A percentile compares a stretch with the other conserved stretches of the same genome.
Evolutionary conservation across 2,888 invertebrate genomes (phyloP).

Genomic region (Drosophila stalkeri): DNA sequence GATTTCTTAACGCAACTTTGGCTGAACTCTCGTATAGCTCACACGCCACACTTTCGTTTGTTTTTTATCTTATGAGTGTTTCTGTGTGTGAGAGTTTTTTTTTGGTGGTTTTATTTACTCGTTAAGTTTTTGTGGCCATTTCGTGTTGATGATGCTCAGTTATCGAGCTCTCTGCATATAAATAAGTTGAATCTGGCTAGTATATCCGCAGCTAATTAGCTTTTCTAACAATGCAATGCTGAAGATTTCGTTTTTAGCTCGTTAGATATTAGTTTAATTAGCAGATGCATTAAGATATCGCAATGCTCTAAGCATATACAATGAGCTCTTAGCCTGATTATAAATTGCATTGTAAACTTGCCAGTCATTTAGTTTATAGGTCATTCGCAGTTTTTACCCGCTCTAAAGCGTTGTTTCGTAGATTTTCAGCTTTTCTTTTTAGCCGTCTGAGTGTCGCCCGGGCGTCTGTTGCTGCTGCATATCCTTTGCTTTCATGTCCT

Average conservation of each 20-base stretch:
- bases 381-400: slow-evolving; percentile 5
- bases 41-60: slow-evolving; percentile 48
- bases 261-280: slow-evolving; percentile 51
- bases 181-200: slow-evolving; percentile 31
- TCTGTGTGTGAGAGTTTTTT: background rate
- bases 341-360: slow-evolving; percentile 47
- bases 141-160: slow-evolving; percentile 27
- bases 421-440: slow-evolving; percentile 6
- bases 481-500: slow-evolving; percentile 45
- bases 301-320: slow-evolving; percentile 25
- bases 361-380: slow-evolving; percentile 47
- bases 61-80: slow-evolving; percentile 11
- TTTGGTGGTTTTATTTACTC: slow-evolving; percentile 43
- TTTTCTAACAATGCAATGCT: background rate
- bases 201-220: slow-evolving; percentile 18
- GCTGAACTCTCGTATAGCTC: slow-evolving; percentile 68
- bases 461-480: slow-evolving; percentile 15
- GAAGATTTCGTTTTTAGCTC: slow-evolving; percentile 11
- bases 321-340: slow-evolving; percentile 43
- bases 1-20: slow-evolving; percentile 74
- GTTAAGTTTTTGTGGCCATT: slow-evolving; percentile 56
- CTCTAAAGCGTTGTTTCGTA: background rate
- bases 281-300: slow-evolving; percentile 46
- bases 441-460: slow-evolving; percentile 9
- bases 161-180: slow-evolving; percentile 46